phyloP scores from a whole-genome alignment of 35 echinoderm and acorn worm species.

The Patiria miniata region DNA sequence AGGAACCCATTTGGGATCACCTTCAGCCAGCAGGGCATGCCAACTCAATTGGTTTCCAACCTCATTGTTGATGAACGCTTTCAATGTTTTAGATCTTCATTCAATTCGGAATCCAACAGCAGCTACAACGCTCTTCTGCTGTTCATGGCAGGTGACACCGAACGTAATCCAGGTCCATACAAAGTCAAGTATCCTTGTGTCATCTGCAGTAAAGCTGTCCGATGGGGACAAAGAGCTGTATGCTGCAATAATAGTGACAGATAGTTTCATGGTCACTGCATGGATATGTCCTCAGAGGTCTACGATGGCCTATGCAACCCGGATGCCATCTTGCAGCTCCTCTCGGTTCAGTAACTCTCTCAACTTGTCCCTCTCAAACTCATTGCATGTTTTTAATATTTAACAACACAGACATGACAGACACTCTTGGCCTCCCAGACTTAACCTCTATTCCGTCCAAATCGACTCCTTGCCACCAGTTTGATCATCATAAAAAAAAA shows the following conservation, averaged over 20 bases:
- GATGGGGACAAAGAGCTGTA: conserved; percentile 31
- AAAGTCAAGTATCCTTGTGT: conserved; percentile 35
- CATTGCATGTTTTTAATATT: not conserved
- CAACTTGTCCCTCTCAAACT: conserved; percentile 6
- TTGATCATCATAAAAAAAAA: not conserved
- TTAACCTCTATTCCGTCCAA: not conserved
- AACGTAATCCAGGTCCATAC: conserved; percentile 28
- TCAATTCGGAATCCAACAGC: not conserved
- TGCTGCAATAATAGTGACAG: conserved; percentile 33
- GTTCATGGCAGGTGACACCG: conserved; percentile 4
- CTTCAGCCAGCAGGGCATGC: not conserved
- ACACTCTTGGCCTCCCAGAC: not conserved
- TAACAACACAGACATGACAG: no score
- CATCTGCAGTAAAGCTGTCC: conserved; percentile 6
- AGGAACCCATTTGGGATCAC: not conserved
- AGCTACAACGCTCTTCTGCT: not conserved
- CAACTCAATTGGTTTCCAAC: not conserved
- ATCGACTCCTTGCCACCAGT: not conserved
- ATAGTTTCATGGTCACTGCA: conserved; percentile 10
- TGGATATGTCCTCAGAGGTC: conserved; percentile 20
- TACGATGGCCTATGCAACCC: conserved; percentile 11
- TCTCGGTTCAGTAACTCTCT: conserved; percentile 1
- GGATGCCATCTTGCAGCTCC: conserved; percentile 17
- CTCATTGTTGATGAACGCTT: not conserved
- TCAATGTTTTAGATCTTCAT: not conserved